Base-by-base conservation (phyloP, 2,888 invertebrate species). In the Pollenia labialis region DNA sequence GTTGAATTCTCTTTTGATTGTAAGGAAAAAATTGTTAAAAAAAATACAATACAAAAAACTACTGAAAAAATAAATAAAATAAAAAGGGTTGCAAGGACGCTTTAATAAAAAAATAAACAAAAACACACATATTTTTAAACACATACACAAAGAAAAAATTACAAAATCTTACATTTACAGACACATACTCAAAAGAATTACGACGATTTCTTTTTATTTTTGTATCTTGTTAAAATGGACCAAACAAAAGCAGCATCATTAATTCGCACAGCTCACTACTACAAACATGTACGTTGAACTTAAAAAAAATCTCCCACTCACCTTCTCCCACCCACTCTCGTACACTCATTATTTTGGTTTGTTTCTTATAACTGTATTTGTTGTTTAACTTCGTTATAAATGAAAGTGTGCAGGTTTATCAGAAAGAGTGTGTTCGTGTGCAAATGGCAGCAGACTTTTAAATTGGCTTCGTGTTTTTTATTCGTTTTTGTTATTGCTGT, bases 211-310 rank as follows among this genome's bases (percentile, higher is more conserved):
- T 42, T 54, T 50, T 81, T 48, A 42, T 50, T 18, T 75, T 50
- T 54, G 16, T 44, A 46, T 16, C 62, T 52, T 75, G 50, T 75
- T 69, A 40, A 77, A 84, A 84, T 87, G 87, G 84, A 81, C 87
- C 87, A 87, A 81, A 48, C 72, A 77, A 81, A 84, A 87, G 87
- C 84, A 84, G 84, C 87, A 77, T 87, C 87, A 87, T 87, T 87
- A 84, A 87, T 87, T 87, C 82, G 56, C 80, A 58, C 64, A 44
- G 8, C 42, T 42, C 60, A 23, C 46, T 60, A 16, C 11, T 23
- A 46, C 64, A n/a, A 14, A 23, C 14, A 42, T 60, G 7, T 10
- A 42, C 50, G 7, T 12, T 14, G 23, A 9, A 10, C 48, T 46
- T 68, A 12, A 54, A 54, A 14, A 12, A 16, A 42, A 8, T 46